phyloP scores from a whole-genome alignment of 2,113 vertebrate species.

The Ptychochromis oligacanthus region DNA sequence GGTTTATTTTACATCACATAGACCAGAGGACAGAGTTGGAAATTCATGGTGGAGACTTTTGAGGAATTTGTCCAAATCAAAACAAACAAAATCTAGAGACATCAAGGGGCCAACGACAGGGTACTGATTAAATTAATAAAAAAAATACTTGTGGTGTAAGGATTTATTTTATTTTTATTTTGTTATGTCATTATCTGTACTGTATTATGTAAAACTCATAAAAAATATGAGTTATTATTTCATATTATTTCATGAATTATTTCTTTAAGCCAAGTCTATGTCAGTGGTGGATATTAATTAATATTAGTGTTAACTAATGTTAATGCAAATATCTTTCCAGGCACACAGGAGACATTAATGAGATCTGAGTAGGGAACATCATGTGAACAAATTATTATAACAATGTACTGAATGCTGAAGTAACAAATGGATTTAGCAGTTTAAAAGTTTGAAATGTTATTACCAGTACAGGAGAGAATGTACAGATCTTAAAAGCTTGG shows the following conservation, averaged over 20 bases:
- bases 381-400: background rate
- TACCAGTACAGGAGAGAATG: background rate
- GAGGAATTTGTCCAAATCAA: background rate
- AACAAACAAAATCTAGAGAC: background rate
- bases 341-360: background rate
- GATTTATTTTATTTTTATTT: background rate
- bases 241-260: no score
- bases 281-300: background rate
- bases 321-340: background rate
- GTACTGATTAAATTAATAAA: background rate
- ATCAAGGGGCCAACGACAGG: no score
- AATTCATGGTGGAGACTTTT: background rate
- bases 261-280: background rate
- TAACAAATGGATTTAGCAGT: background rate
- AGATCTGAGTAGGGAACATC: background rate
- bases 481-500: conserved; percentile 9
- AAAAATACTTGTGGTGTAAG: background rate
- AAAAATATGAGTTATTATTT: no score
- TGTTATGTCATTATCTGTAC: background rate
- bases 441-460: background rate
- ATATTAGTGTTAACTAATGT: background rate
- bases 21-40: background rate
- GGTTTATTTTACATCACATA: background rate
- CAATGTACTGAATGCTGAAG: background rate
- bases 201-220: background rate